Percentiles rank a stretch among this genome's conserved stretches.
Evolutionary conservation across 2,797 vertebrate genomes (phyloP).

Genomic region (Delichon dasypus): DNA sequence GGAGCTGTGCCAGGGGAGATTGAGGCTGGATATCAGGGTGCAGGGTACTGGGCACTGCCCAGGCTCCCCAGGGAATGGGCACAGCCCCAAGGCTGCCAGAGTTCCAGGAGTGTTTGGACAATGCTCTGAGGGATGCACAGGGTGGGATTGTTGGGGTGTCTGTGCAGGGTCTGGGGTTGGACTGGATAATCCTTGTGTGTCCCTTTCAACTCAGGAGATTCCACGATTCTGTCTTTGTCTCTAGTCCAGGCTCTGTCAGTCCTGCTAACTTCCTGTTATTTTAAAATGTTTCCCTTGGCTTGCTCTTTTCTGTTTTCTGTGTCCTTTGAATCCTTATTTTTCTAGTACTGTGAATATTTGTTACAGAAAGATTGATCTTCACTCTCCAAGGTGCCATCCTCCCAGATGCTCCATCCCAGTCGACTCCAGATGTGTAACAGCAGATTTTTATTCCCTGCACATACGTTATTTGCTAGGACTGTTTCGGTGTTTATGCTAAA

Average conservation of each 20-base stretch:
- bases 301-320: not conserved
- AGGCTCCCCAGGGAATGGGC: not conserved
- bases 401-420: not conserved
- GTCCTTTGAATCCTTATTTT: not conserved
- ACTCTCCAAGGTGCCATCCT: not conserved
- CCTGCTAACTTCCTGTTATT: not conserved
- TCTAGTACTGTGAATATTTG: not conserved
- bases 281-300: not conserved
- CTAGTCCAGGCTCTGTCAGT: not conserved
- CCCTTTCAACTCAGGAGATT: not conserved
- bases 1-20: fast-evolving
- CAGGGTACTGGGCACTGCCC: not conserved
- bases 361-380: not conserved
- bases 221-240: not conserved
- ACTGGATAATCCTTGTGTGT: not conserved
- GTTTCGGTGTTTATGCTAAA: not conserved
- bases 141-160: not conserved
- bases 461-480: not conserved
- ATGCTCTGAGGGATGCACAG: fast-evolving
- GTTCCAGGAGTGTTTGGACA: fast-evolving
- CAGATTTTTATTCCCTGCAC: not conserved
- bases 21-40: fast-evolving
- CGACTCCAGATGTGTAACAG: not conserved
- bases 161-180: not conserved
- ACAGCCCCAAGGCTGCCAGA: fast-evolving